Base-by-base conservation (phyloP, 2,797 vertebrate species). In the Chromis chromis region DNA sequence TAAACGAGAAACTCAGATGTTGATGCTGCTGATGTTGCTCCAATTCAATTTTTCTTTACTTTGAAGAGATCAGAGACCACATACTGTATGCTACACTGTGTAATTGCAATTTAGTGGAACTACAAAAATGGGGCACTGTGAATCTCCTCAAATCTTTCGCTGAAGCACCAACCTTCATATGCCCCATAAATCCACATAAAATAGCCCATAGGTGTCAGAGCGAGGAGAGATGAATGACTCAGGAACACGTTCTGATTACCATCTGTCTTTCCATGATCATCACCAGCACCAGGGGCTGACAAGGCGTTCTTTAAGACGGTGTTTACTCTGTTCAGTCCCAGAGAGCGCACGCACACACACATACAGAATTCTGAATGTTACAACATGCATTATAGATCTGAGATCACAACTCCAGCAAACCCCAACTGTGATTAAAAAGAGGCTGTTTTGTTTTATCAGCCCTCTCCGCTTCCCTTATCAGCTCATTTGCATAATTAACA, bases 401-500 rank as follows among this genome's bases (percentile, higher is more conserved):
- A 86, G 79, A 91, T 91, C 83, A 83, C 78, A 81, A 82, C 89
- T 87, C 76, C 72, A 65, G 81, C 88, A 75, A 78, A 74, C 65
- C 75, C 79, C 80, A 57, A 54, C 86, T 81, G 88, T 79, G 69
- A 91, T 88, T 81, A 84, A 86, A 87, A 85, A 84, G 69, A 76
- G 65, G 14, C 77, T 78, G 73, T 87, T 91, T 91, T 86, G 85
- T 92, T 90, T 92, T 76, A 92, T 90, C 85, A 76, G 79, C 67
- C 74, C 76, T 86, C 81, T 78, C 64, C 33, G 67, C 81, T 81
- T 89, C 82, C 79, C 83, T 91, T 91, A 91, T 94, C 93, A 70
- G 72, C 85, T 87, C 74, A 86, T 91, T 94, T 92, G 85, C 89
- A 91, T 93, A 92, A 93, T 92, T 91, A 92, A 80, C 86, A 52